Conservation (phyloP, 1,140 invertebrate genomes). For the Drosophila rufa region DNA sequence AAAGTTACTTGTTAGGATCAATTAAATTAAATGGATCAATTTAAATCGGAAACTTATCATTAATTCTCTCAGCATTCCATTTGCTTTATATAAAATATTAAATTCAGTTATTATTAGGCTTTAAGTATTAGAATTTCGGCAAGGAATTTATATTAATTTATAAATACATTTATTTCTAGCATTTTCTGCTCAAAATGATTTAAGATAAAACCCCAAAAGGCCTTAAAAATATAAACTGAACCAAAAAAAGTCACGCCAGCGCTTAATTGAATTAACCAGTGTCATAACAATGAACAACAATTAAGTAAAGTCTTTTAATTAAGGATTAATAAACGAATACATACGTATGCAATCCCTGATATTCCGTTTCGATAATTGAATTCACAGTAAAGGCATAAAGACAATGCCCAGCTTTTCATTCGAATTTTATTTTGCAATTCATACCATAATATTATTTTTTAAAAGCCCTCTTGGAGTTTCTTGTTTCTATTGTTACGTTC, state of each 20-base stretch:
- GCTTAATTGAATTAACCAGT: slow-evolving; percentile 9
- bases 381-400: slow-evolving; percentile 6
- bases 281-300: slow-evolving; percentile 17
- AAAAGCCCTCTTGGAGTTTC: slow-evolving; percentile 20
- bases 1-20: background rate
- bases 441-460: slow-evolving; percentile 19
- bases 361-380: slow-evolving; percentile 24
- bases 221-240: background rate
- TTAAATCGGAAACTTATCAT: background rate
- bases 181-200: slow-evolving; percentile 3
- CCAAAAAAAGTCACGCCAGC: background rate
- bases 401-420: slow-evolving; percentile 18
- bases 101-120: too few species aligned
- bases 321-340: slow-evolving; percentile 38
- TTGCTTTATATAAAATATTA: background rate
- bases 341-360: background rate
- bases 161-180: too few species aligned
- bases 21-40: too few species aligned
- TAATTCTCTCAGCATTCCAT: background rate
- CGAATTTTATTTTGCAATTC: slow-evolving; percentile 18
- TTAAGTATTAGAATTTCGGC: background rate
- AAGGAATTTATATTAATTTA: too few species aligned
- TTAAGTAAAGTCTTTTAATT: slow-evolving; percentile 36
- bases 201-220: too few species aligned
- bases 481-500: slow-evolving; percentile 15